Evolutionary conservation across 53 echinoderm and acorn worm species (phyloP), one percentile per base, ranked within the genome.

Genomic region (Zoroaster sp.): DNA sequence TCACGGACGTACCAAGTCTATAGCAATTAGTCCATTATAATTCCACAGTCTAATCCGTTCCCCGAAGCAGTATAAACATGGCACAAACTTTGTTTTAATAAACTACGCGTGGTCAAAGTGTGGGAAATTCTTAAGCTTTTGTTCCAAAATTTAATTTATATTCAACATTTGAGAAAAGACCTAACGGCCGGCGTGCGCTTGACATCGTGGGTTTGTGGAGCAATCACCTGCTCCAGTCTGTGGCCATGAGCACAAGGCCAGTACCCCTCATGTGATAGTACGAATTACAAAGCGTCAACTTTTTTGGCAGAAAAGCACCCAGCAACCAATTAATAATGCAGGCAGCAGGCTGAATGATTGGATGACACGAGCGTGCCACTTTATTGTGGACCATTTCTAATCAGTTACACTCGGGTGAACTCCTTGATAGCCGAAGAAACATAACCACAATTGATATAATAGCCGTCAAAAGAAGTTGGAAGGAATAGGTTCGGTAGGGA

Each of bases 361-460:
- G 63, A 59, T 28, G 63, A 69, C 83, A 83, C 83, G 83, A 83
- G 85, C 85, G 85, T 11, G 85, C 45, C 71, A 28, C 66, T 47
- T 71, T 21, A 85, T 85, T 70, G 71, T 85, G 46, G 35, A 31
- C 9, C 51, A 12, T 71, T 71, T 85, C 83, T 32, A 49, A 85
- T 71, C 14, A 47, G 85, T 85, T 85, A 46, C 71, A 85, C 70
- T 47, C 85, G 30, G 47, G 66, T 70, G n/a, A 85, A 30, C 85
- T 55, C 85, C 71, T 85, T 69, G 70, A 85, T 85, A 85, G 35
- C 70, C 85, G 8, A 37, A 54, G 71, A n/a, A 55, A 63, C 40
- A 36, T 14, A 35, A 54, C 55, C 63, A 80, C 80, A 80, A 80
- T 80, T 33, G 85, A 35, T 35, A 78, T 78, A 85, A 85, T 43